Base-by-base conservation (phyloP, 2,113 vertebrate genomes). In the Phainopepla nitens region DNA sequence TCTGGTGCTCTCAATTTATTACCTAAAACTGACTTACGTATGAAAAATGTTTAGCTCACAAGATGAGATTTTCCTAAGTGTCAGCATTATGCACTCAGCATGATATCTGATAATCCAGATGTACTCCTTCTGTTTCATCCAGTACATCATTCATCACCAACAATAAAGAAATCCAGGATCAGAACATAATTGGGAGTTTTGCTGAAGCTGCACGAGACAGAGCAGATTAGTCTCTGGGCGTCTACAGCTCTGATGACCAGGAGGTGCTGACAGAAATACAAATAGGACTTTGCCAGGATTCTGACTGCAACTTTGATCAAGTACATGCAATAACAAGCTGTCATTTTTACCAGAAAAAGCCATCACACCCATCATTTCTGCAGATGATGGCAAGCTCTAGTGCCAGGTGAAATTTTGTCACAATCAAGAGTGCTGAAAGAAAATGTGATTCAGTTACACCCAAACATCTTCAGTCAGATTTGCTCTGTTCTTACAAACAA, bases 81-180 rank as follows among this genome's bases (percentile, higher is more conserved):
- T 96, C 96, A 97, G 95, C 93, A 85, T 71, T 87, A 56, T 35
- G 45, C 62, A 39, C 57, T 76, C 93, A 95, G 84, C 87, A 51
- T 39, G 81, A 22, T 69, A 79, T 42, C 81, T 79, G 57, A 79
- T 69, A 93, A 93, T 95, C 81, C 94, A 96, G 94, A 87, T 94
- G 91, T 53, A 89, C 65, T 89, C 84, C 94, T 94, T 58, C 89
- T 89, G 73, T 82, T 95, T 80, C 91, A 91, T 49, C 65, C 70
- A 89, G 49, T 15, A 69, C 57, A 79, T 91, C 91, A 91, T 96
- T 93, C 93, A 96, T 96, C 91, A 89, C 51, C 77, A 94, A 49
- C 73, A 85, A 87, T 33, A 85, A 68, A 71, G 70, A 91, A 91
- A 79, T 42, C 45, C 62, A 76, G 70, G 82, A 85, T 65, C 57